Percentiles rank a stretch among this genome's conserved stretches.
Evolutionary conservation across 2,113 vertebrate species (phyloP).

Genomic region (Glareola pratincola): DNA sequence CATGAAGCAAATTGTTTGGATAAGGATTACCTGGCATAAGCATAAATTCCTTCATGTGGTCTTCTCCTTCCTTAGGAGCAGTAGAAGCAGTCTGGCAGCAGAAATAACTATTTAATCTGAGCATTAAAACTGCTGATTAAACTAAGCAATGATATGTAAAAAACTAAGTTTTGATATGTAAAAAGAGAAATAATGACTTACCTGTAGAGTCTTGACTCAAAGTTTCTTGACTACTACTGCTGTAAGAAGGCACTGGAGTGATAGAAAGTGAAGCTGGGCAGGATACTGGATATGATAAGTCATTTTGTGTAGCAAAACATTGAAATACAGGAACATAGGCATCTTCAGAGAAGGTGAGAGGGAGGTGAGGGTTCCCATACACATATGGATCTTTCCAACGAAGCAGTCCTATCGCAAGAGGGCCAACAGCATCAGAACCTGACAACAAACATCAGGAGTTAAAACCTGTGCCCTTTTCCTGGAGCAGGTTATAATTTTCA

Average conservation of each 20-base stretch:
- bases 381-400: slow-evolving; percentile 81
- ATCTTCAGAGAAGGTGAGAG: slow-evolving; percentile 68
- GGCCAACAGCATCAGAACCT: slow-evolving; percentile 78
- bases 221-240: slow-evolving; percentile 87
- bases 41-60: neutral
- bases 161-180: neutral
- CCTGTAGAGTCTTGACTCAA: slow-evolving; percentile 83
- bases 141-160: neutral
- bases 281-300: slow-evolving; percentile 79
- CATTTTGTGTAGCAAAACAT: slow-evolving; percentile 59
- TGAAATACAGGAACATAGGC: slow-evolving; percentile 64
- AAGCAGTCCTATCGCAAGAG: slow-evolving; percentile 81
- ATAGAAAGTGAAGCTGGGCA: slow-evolving; percentile 89
- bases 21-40: neutral
- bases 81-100: neutral
- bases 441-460: slow-evolving; percentile 5
- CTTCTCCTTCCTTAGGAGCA: neutral
- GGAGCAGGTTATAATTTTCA: neutral
- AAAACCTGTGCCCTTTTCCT: neutral
- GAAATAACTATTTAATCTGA: neutral
- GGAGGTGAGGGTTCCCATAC: slow-evolving; percentile 54
- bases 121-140: neutral
- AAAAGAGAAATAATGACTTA: slow-evolving; percentile 49
- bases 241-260: slow-evolving; percentile 85
- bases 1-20: neutral